Conservation (phyloP, 2,888 invertebrate genomes). For the Caenorhabditis sinica region DNA sequence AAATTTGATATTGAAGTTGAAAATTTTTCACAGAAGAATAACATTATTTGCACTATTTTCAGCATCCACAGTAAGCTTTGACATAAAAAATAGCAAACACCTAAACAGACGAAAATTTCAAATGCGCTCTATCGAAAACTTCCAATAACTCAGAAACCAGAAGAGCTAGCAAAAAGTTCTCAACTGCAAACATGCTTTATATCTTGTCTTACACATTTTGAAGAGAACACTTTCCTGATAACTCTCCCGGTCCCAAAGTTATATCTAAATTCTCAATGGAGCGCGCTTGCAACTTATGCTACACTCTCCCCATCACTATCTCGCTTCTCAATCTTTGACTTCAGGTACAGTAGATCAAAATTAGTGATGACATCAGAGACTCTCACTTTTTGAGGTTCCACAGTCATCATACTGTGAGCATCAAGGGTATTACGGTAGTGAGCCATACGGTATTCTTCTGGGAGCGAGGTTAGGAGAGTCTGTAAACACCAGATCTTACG, state of each 20-base stretch:
- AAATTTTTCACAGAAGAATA: too few relatives aligned
- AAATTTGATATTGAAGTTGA: too few relatives aligned
- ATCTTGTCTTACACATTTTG: neutral
- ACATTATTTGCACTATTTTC: too few relatives aligned
- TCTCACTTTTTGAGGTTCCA: slow-evolving; percentile 13
- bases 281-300: neutral
- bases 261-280: neutral
- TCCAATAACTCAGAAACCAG: neutral
- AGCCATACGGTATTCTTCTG: slow-evolving; percentile 51
- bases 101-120: too few relatives aligned
- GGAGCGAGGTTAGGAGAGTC: slow-evolving; percentile 42
- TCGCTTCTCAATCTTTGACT: slow-evolving; percentile 63
- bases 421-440: slow-evolving; percentile 45
- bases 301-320: neutral
- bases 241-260: neutral
- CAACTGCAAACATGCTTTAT: neutral
- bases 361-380: slow-evolving; percentile 47
- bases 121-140: neutral
- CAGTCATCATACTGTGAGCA: slow-evolving; percentile 20
- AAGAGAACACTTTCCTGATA: neutral
- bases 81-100: too few relatives aligned
- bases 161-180: neutral
- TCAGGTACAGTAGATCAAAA: slow-evolving; percentile 57
- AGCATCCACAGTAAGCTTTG: too few relatives aligned
- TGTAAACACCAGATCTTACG: slow-evolving; percentile 9